Base-by-base conservation (phyloP, 2,888 invertebrate species). In the Alitta virens region DNA sequence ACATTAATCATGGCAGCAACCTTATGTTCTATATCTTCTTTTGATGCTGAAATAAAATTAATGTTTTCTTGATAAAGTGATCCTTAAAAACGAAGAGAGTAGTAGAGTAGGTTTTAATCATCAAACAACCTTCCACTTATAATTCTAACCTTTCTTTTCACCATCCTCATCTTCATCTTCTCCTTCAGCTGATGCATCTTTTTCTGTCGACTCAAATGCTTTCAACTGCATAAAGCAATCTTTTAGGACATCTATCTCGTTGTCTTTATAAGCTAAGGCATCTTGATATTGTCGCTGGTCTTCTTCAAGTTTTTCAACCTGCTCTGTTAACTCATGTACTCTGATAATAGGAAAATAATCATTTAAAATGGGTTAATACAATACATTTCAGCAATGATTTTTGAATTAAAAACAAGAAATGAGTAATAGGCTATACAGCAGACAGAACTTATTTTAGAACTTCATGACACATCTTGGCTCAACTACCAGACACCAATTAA, bases 151-250 rank as follows among this genome's bases (percentile, higher is more conserved):
- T 52, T 57, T 25, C 16, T 33, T 51, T 7, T 51, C 56, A 1
- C 56, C 60, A 16, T 63, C 52, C 33, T 54, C 52, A 25, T 53
- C 56, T 18, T 49, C 63, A 5, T 72, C 70, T 21, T 68, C 68
- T 51, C 68, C 67, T 24, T 63, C 69, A 21, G 12, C 46, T 5
- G 18, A 43, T 1, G 7, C 49, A 9, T 40, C 54, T 1, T 63
- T 40, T 9, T 68, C 72, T 25, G 71, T 68, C 2, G 69, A 70
- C 53, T 78, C 72, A 65, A 79, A 74, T 27, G 73, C 71, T 60
- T 79, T 79, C 56, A 79, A 65, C 64, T 79, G 78, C 40, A 75
- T 60, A 65, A 77, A 78, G 63, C 79, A 79, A 60, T 78, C 77
- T 61, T 73, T 68, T 61, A 79, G 62, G 21, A 77, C 78, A 74